A percentile compares a stretch with the other conserved stretches of the same genome.
These are phyloP conservation scores for Eonycteris spelaea DNA, from an alignment of 2,113 vertebrate genomes.

Conservation along the genomic window DNA sequence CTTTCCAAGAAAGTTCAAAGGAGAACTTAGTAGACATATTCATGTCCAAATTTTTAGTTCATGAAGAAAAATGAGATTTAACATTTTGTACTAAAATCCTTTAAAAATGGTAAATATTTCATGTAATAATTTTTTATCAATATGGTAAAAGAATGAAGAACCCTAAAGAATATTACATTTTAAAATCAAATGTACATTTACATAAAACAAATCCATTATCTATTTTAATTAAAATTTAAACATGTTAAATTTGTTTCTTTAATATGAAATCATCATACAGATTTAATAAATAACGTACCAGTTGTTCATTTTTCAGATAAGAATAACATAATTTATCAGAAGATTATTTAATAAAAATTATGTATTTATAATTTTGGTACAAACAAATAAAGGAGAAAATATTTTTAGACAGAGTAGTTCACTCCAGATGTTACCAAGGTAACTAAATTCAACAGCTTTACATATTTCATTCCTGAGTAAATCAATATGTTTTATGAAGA, in stretches of 20 bases:
- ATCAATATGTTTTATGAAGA: slow-evolving; percentile 50
- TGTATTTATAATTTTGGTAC: slow-evolving; percentile 64
- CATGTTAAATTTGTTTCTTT: not conserved
- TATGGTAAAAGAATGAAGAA: not conserved
- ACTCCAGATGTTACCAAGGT: slow-evolving; percentile 81
- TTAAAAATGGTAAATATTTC: not conserved
- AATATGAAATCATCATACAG: slow-evolving; percentile 15
- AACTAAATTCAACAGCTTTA: slow-evolving; percentile 77
- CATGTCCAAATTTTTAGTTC: not conserved
- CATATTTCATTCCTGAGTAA: slow-evolving; percentile 69
- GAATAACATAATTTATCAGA: slow-evolving; percentile 18
- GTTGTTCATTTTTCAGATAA: slow-evolving; percentile 46
- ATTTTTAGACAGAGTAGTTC: slow-evolving; percentile 58
- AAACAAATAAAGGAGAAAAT: slow-evolving; percentile 65
- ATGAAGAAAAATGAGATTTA: slow-evolving; percentile 25
- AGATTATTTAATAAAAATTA: slow-evolving; percentile 42
- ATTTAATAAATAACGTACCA: not conserved
- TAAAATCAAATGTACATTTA: slow-evolving; percentile 27
- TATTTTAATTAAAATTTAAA: slow-evolving; percentile 31
- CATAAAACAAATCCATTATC: not conserved
- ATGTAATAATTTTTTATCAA: not conserved
- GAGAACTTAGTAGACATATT: not conserved
- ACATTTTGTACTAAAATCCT: not conserved
- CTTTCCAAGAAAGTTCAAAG: slow-evolving; percentile 4
- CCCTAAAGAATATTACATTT: not conserved